Base-by-base conservation (phyloP, 2,797 vertebrate genomes). In the Sebastes melanostomus region DNA sequence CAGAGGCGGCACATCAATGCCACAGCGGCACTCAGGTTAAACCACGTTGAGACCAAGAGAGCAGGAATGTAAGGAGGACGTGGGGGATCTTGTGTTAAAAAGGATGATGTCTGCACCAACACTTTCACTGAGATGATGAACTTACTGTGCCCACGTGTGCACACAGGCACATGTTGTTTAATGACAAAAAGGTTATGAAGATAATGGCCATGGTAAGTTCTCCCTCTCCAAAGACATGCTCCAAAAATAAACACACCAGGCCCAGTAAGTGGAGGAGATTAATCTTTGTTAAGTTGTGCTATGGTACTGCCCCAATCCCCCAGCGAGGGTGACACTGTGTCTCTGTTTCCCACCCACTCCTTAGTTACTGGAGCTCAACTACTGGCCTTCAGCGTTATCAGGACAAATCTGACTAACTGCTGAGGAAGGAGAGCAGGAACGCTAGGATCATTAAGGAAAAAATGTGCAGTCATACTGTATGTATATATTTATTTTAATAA, bases 201-300 rank as follows among this genome's bases (percentile, higher is more conserved):
- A 75, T 78, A 81, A 88, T 66, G 30, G 59, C 27, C 58, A 54
- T 66, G 56, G 60, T 58, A 62, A 70, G 71, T 71, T 56, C n/a
- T 77, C 5, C 38, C 55, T 55, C 42, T 75, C 59, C 11, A 73
- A 76, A 67, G 54, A 77, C 62, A 63, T 20, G 32, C 42, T 66
- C 59, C 46, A 38, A 86, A 86, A 88, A 89, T 76, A 79, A 83
- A 83, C 83, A 83, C 66, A 60, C 52, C 34, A 50, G 59, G 32
- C 32, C 59, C 27, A 56, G 75, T 80, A 81, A 88, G 77, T 73
- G 85, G 66, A 82, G 18, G 80, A 88, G 75, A 92, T 92, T 89
- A 80, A 90, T 91, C 89, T 91, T 84, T 75, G 88, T 89, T 86
- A 86, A 83, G 32, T 30, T 78, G 60, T 74, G 73, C 71, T 61